Percentiles rank a stretch among this genome's conserved stretches.
Conservation (phyloP, 2,797 vertebrate genomes). For the Pseudotriccus pelzelni region DNA sequence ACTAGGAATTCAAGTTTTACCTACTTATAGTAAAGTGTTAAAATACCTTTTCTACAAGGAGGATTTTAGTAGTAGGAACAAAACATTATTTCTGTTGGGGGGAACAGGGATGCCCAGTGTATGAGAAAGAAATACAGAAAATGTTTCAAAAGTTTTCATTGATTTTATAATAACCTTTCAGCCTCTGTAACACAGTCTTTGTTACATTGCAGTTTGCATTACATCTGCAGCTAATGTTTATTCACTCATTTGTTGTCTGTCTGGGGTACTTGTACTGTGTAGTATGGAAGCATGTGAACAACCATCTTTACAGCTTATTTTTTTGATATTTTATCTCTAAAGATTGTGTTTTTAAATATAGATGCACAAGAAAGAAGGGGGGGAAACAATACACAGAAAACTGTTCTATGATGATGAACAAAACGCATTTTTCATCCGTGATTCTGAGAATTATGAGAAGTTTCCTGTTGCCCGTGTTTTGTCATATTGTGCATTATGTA, state of each 20-base stretch:
- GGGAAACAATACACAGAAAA: background rate
- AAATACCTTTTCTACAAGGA: conserved; percentile 33
- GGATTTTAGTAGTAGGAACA: conserved; percentile 26
- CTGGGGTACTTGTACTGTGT: background rate
- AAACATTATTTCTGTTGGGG: conserved; percentile 58
- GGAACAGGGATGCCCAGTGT: conserved; percentile 54
- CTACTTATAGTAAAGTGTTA: conserved; percentile 22
- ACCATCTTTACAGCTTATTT: background rate
- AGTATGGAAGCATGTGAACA: background rate
- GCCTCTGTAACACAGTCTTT: background rate
- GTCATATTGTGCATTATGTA: background rate
- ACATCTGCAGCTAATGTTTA: background rate
- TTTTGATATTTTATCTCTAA: background rate
- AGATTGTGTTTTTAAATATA: background rate
- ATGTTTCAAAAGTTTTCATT: background rate
- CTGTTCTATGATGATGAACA: background rate
- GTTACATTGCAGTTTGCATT: background rate
- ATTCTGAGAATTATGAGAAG: background rate
- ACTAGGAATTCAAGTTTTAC: conserved; percentile 48
- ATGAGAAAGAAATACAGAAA: conserved; percentile 56
- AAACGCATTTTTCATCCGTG: background rate
- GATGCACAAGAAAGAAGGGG: background rate
- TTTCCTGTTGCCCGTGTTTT: background rate
- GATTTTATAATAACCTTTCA: background rate
- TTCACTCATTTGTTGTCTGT: background rate